Base-by-base conservation (phyloP, 2,888 invertebrate species). In the Lasioglossum malachurum region DNA sequence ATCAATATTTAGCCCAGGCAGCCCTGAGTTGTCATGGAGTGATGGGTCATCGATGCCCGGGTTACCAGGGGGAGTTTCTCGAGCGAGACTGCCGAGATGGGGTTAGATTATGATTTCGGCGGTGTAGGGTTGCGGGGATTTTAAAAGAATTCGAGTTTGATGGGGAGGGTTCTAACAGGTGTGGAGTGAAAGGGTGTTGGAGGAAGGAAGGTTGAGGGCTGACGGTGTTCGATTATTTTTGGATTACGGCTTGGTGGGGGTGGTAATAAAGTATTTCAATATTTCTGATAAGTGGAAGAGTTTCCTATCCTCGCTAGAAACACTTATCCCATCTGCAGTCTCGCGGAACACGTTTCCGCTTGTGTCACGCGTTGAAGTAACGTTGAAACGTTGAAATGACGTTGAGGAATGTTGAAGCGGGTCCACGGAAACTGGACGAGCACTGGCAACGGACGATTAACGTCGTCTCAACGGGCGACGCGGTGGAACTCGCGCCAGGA, bases 1-100 rank as follows among this genome's bases (percentile, higher is more conserved):
- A 71, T 71, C 78, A 71, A 78, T 78, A 78, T 78, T 78, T 78
- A 71, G 49, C 27, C 53, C 38, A 16, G 2, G 23, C 14, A 49
- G 60, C 27, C 8, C 19, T 7, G 23, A 77, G 77, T 69, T 38
- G 69, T 35, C 77, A 16, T 23, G 16, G n/a, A 49, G 71, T 41
- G 78, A 78, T 53, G 78, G 38, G 78, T 71, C 49, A 71, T 78
- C 53, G 38, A 10, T 23, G 71, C 38, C 38, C 38, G 19, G 53
- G 71, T 78, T 71, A 31, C n/a, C 19, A 19, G 41, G 71, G 35
- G 14, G 35, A n/a, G 41, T 38, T 38, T 10, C 35, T 69, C 23
- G 10, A 53, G 23, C 3, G 53, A 53, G 53, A 23, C 7, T 53
- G 19, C 7, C 53, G 23, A 53, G 23, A 53, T 53, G 23, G 53